Conservation (phyloP, 2,797 vertebrate genomes). For the Oreochromis mossambicus region DNA sequence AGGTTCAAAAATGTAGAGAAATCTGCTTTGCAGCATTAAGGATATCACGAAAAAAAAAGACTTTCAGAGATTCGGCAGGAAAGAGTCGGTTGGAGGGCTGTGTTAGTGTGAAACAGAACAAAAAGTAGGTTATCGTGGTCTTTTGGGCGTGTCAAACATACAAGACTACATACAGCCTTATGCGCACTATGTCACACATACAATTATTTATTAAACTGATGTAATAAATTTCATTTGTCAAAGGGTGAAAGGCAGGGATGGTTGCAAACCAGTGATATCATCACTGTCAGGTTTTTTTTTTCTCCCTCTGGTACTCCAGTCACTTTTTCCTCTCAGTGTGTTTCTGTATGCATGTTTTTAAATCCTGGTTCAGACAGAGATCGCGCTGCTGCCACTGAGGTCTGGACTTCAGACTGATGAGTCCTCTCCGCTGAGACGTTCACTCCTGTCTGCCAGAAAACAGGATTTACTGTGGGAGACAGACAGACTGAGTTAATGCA, state of each 20-base stretch:
- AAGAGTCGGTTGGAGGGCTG: background rate
- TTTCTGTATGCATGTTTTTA: slow-evolving; percentile 43
- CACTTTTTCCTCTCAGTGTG: slow-evolving; percentile 15
- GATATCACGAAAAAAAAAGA: background rate
- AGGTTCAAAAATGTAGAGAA: background rate
- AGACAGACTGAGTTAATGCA: slow-evolving; percentile 16
- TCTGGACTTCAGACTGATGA: slow-evolving; percentile 38
- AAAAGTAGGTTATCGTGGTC: background rate
- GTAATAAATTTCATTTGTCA: slow-evolving; percentile 35
- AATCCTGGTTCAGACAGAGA: slow-evolving; percentile 51
- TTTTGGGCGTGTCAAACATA: slow-evolving; percentile 34
- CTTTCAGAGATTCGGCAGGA: background rate
- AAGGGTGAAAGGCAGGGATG: slow-evolving; percentile 53
- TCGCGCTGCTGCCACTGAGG: slow-evolving; percentile 49
- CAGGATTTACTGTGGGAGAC: slow-evolving; percentile 63
- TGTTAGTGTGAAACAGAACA: slow-evolving; percentile 16
- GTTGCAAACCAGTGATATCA: slow-evolving; percentile 40
- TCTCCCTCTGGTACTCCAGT: slow-evolving; percentile 23
- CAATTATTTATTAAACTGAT: slow-evolving; percentile 41
- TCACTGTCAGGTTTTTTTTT: slow-evolving; percentile 25
- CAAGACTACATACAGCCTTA: slow-evolving; percentile 36
- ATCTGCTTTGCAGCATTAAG: background rate
- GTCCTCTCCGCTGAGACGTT: slow-evolving; percentile 45
- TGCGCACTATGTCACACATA: slow-evolving; percentile 47
- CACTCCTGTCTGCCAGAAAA: slow-evolving; percentile 41